Evolutionary conservation across 2,797 vertebrate species (phyloP), one percentile per base, ranked within the genome.

Genomic region (Jordanella pulchra): DNA sequence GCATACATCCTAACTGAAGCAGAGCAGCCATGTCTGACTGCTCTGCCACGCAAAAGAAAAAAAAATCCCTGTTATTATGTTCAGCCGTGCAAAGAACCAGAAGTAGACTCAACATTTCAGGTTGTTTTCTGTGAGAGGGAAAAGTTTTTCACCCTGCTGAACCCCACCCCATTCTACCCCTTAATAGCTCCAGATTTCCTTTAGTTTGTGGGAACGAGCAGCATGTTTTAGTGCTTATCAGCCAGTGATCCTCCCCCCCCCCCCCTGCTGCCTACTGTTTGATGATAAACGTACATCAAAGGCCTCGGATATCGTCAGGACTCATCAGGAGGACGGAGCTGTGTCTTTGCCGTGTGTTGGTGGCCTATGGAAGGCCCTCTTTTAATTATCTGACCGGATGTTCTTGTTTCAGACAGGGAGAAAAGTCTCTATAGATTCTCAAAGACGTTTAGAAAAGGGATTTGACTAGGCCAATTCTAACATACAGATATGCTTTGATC

Each of bases 121-220:
- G 72, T 61, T 76, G 76, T 78, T 80, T 67, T 5, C 81, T 76
- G 72, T 39, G 51, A 75, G 79, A 76, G 82, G 78, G 78, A 75
- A 82, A 76, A 23, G 68, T 72, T 82, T 44, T 82, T 78, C 69
- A 54, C 61, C 70, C 27, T 78, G 69, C 72, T 58, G 58, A 13
- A 66, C 77, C 67, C 71, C 55, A 66, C 69, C 76, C 80, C 48
- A 13, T 32, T 68, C 75, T 73, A 23, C 35, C 48, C 65, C 71
- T 44, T 53, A 70, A 76, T 75, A 81, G 71, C 84, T 77, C 58
- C 83, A 87, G 76, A 76, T 88, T 90, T 91, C 86, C 89, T 93
- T 85, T 73, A 77, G 78, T 89, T 87, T 87, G 91, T 91, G 91
- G 81, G 90, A 93, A 92, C 92, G 86, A 86, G 86, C 74, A 90